A percentile compares a stretch with the other conserved stretches of the same genome.
Conservation (phyloP, 2,113 vertebrate species). For the Malurus elegans region DNA sequence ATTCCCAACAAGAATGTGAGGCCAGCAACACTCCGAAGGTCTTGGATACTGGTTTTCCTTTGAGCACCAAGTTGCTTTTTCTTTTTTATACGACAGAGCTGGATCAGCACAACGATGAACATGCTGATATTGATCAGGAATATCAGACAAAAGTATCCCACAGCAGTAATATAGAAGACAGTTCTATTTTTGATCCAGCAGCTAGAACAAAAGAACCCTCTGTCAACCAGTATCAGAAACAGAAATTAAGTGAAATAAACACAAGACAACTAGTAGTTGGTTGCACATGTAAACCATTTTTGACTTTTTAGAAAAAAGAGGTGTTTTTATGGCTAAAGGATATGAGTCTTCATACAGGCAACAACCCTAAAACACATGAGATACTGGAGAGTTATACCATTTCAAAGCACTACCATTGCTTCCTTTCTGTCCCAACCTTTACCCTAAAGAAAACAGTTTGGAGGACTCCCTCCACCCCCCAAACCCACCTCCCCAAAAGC, state of each 20-base stretch:
- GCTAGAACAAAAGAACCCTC: slow-evolving; percentile 69
- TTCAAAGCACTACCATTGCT: not conserved
- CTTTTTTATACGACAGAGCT: slow-evolving; percentile 90
- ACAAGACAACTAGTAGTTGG: not conserved
- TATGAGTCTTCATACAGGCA: not conserved
- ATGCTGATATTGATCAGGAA: slow-evolving; percentile 87
- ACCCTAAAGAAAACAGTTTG: not conserved
- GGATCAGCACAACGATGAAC: slow-evolving; percentile 92
- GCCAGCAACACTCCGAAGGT: slow-evolving; percentile 86
- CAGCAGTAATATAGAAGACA: slow-evolving; percentile 89
- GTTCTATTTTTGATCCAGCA: slow-evolving; percentile 88
- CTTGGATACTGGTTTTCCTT: slow-evolving; percentile 81
- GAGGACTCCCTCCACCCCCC: not conserved
- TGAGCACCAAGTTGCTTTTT: slow-evolving; percentile 89
- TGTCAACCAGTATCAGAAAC: not conserved
- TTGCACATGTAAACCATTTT: not conserved
- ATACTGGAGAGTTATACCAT: not conserved
- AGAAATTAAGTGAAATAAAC: not conserved
- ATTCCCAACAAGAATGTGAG: slow-evolving; percentile 91
- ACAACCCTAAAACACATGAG: not conserved
- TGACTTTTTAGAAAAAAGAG: not conserved
- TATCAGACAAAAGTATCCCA: slow-evolving; percentile 89
- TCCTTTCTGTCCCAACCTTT: not conserved
- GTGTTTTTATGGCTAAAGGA: not conserved
- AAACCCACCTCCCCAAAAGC: not conserved